These are phyloP conservation scores for Pediacus dermestoides DNA, from an alignment of 2,888 invertebrate species.

Conservation along the genomic window DNA sequence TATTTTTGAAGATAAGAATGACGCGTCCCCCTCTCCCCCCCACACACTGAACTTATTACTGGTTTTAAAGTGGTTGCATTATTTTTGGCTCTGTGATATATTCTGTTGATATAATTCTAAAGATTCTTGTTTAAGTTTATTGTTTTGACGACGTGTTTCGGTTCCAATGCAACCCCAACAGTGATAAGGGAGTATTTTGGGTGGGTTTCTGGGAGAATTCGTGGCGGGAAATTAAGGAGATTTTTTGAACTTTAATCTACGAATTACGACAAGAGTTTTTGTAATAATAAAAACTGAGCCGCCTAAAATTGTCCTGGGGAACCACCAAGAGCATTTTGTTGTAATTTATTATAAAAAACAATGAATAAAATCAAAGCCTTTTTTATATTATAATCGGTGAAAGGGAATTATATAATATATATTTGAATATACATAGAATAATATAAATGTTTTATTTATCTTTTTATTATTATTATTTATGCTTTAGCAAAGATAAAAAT, in stretches of 20 bases:
- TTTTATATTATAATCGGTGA: slow-evolving; percentile 38
- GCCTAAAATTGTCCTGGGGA: no score
- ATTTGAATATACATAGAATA: slow-evolving; percentile 28
- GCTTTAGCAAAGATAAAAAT: slow-evolving; percentile 25
- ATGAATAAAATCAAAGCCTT: slow-evolving; percentile 29
- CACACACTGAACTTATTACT: slow-evolving; percentile 24
- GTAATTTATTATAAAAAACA: background rate
- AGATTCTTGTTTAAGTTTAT: slow-evolving; percentile 31
- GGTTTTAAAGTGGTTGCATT: slow-evolving; percentile 24
- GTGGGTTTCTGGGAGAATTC: slow-evolving; percentile 23
- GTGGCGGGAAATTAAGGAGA: no score
- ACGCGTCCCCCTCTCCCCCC: no score
- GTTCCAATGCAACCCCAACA: slow-evolving; percentile 28
- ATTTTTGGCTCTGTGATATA: slow-evolving; percentile 46
- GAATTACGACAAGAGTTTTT: no score
- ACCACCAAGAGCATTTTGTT: no score
- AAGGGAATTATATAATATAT: slow-evolving; percentile 33
- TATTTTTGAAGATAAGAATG: slow-evolving; percentile 13
- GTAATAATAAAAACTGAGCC: no score
- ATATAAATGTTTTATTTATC: slow-evolving; percentile 32
- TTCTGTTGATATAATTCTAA: slow-evolving; percentile 37
- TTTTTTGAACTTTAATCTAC: no score
- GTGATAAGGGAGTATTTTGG: slow-evolving; percentile 20
- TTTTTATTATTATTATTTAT: slow-evolving; percentile 25
- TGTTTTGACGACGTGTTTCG: no score